These are phyloP conservation scores for Peromyscus leucopus DNA, from an alignment of 2,113 vertebrate species.

Conservation along the genomic window DNA sequence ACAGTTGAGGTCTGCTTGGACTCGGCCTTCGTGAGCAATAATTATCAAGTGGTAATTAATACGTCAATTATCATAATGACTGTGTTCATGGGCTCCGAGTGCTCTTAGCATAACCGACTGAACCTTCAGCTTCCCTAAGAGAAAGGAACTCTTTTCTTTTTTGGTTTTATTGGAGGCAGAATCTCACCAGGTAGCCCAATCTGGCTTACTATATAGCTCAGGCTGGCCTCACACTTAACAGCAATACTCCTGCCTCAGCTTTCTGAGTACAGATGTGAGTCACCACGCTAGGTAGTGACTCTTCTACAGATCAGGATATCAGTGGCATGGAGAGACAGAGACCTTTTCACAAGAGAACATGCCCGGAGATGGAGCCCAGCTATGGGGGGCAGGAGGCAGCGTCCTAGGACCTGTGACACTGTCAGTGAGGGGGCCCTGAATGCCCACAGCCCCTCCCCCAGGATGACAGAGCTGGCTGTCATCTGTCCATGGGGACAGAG, in stretches of 20 bases:
- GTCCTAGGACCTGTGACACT: accelerated
- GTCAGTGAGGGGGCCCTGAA: too few relatives aligned
- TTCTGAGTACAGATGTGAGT: neutral
- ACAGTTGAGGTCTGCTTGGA: neutral
- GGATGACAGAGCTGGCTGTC: neutral
- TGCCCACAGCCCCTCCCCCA: neutral
- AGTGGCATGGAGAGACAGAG: neutral
- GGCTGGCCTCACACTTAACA: neutral
- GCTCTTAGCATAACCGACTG: accelerated
- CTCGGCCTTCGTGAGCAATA: neutral
- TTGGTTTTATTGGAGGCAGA: neutral
- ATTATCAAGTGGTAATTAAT: constrained; percentile 7
- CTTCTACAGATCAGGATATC: neutral
- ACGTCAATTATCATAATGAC: neutral
- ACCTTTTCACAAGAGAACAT: accelerated
- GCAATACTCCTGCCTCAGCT: neutral
- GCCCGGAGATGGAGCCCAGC: neutral
- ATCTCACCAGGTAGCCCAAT: neutral
- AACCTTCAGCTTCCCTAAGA: neutral
- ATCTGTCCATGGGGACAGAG: too few relatives aligned
- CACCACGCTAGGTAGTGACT: accelerated
- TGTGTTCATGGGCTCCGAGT: neutral
- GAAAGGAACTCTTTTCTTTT: neutral
- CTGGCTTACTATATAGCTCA: neutral
- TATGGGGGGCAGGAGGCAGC: neutral